These are phyloP conservation scores for Epinotia ramella DNA, from an alignment of 2,888 invertebrate genomes.

Conservation along the genomic window DNA sequence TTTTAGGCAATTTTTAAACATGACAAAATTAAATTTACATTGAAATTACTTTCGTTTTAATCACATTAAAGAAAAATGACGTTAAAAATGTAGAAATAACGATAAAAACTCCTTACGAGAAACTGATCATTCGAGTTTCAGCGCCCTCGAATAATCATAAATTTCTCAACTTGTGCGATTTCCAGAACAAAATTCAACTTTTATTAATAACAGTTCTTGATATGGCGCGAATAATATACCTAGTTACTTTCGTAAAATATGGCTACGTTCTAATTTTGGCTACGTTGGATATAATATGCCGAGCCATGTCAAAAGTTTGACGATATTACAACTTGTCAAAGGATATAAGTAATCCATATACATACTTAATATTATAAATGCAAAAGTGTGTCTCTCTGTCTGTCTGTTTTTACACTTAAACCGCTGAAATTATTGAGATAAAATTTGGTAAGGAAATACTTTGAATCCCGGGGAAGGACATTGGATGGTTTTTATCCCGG, in stretches of 20 bases:
- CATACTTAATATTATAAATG: too few species aligned
- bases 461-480: too few species aligned
- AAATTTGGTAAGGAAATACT: too few species aligned
- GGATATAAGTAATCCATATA: too few species aligned
- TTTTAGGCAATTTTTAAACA: too few species aligned
- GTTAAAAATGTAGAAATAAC: constrained; percentile 1
- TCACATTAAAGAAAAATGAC: not conserved
- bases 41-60: not conserved
- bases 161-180: constrained; percentile 33
- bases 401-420: too few species aligned
- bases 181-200: not conserved
- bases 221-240: not conserved
- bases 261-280: not conserved
- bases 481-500: too few species aligned
- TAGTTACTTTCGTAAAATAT: not conserved
- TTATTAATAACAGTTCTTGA: not conserved
- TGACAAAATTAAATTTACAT: not conserved
- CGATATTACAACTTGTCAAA: too few species aligned
- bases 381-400: too few species aligned
- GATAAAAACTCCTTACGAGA: constrained; percentile 15
- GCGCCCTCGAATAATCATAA: constrained; percentile 16
- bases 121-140: constrained; percentile 11
- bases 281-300: not conserved
- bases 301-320: not conserved
- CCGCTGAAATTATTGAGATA: too few species aligned